Base-by-base conservation (phyloP, 2,113 vertebrate genomes). In the Triplophysa dalaica region DNA sequence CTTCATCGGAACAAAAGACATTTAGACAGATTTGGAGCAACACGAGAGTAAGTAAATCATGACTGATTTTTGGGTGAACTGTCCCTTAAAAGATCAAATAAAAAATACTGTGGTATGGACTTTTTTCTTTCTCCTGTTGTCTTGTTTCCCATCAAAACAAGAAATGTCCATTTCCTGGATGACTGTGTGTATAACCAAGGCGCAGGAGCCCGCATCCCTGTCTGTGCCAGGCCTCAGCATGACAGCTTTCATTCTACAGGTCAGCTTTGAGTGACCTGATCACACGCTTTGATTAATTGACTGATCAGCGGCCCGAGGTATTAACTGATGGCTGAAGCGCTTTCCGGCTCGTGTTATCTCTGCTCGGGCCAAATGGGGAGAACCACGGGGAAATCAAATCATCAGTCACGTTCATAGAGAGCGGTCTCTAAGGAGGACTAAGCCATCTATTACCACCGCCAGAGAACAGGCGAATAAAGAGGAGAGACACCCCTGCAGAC, bases 281-380 rank as follows among this genome's bases (percentile, higher is more conserved):
- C 82, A 73, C 73, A 41, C 24, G 76, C 83, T 90, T 89, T 91
- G 91, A 92, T 91, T 87, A 90, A 92, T 91, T 87, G 85, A 90
- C 89, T 88, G 88, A 91, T 92, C 88, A 56, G 86, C 78, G 74
- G 84, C 90, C 87, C 54, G 80, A 70, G 77, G 87, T 87, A 86
- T 88, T 89, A 92, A 91, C 89, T 86, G 88, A 92, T 88, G 91
- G 90, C 92, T 90, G 87, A 90, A 92, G 92, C 84, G 88, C 90
- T 88, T 85, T 75, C 85, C 19, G 60, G 87, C 89, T 72, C 83
- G 80, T 82, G 89, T 86, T 89, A 89, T 89, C 87, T 92, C 88
- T 89, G 87, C 85, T 81, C n/a, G 69, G 84, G 88, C 90, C 86
- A 86, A 81, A 84, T 88, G 85, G 89, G 67, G 29, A 88, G 24